Conservation (phyloP, 2,888 invertebrate genomes). For the Tenthredo scrophulariae region DNA sequence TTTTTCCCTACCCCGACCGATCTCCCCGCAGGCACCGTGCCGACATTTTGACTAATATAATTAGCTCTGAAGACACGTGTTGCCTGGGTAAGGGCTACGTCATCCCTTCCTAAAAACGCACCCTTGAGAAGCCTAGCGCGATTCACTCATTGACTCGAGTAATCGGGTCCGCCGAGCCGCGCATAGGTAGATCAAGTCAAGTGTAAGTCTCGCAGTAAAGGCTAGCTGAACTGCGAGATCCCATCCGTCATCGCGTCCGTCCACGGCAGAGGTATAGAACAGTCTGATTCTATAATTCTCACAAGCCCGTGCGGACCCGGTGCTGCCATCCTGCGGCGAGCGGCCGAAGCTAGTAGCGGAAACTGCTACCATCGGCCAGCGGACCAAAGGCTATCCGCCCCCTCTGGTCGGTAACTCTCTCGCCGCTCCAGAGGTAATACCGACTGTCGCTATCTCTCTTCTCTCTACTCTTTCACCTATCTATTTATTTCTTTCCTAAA, state of each 20-base stretch:
- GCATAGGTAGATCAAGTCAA: neutral
- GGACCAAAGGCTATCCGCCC: conserved; percentile 77
- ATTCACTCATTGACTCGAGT: too few species aligned
- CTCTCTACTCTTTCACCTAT: too few species aligned
- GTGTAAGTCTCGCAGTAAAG: neutral
- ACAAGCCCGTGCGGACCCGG: neutral
- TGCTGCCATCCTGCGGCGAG: neutral
- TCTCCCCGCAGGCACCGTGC: too few species aligned
- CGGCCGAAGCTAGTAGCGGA: neutral
- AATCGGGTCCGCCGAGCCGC: neutral
- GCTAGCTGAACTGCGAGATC: neutral
- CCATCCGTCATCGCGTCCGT: neutral
- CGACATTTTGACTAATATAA: too few species aligned
- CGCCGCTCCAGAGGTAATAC: neutral
- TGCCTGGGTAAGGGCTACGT: too few species aligned
- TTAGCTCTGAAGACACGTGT: too few species aligned
- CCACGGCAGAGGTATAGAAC: neutral
- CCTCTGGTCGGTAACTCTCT: conserved; percentile 80
- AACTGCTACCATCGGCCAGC: neutral
- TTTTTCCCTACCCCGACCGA: too few species aligned
- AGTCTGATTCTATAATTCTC: neutral
- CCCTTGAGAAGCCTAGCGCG: too few species aligned
- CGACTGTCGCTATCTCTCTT: too few species aligned
- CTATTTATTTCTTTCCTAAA: too few species aligned
- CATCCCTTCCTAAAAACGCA: too few species aligned